Conservation (phyloP, 30 jellyfish, hydroid and myxozoan genomes). For the Aurelia sp. region DNA sequence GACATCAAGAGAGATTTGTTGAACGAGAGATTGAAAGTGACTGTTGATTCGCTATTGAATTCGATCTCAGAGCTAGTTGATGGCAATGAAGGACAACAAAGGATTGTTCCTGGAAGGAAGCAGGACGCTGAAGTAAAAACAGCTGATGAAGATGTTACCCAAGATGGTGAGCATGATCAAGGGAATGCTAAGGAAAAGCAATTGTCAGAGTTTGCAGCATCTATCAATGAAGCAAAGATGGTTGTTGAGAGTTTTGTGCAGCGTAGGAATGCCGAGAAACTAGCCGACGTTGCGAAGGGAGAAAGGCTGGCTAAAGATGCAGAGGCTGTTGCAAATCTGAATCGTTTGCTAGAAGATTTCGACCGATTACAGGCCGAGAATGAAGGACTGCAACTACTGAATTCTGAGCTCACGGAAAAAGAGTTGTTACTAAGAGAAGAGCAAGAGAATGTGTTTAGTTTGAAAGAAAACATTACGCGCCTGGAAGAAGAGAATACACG, state of each 20-base stretch:
- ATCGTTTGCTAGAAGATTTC: neutral
- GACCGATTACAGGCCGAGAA: neutral
- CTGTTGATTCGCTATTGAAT: slow-evolving; percentile 46
- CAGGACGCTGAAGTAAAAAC: neutral
- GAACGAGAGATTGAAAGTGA: slow-evolving; percentile 31
- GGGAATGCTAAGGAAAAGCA: neutral
- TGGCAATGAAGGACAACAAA: neutral
- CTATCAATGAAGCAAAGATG: slow-evolving; percentile 17
- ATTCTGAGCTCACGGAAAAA: too few relatives aligned
- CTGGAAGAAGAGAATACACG: slow-evolving; percentile 5
- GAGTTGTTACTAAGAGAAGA: too few relatives aligned
- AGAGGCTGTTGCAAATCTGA: neutral
- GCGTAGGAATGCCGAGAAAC: neutral
- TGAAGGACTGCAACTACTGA: too few relatives aligned
- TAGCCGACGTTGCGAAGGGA: neutral
- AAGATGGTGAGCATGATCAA: neutral
- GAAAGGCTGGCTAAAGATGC: neutral
- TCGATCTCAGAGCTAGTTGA: slow-evolving; percentile 14
- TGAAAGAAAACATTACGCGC: neutral
- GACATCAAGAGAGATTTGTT: slow-evolving; percentile 22
- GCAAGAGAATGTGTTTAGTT: neutral
- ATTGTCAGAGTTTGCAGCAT: neutral
- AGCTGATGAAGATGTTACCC: neutral
- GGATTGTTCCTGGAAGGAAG: neutral
- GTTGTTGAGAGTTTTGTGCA: slow-evolving; percentile 22